phyloP scores from a whole-genome alignment of 2,797 vertebrate genomes.

The Poeciliopsis turneri region DNA sequence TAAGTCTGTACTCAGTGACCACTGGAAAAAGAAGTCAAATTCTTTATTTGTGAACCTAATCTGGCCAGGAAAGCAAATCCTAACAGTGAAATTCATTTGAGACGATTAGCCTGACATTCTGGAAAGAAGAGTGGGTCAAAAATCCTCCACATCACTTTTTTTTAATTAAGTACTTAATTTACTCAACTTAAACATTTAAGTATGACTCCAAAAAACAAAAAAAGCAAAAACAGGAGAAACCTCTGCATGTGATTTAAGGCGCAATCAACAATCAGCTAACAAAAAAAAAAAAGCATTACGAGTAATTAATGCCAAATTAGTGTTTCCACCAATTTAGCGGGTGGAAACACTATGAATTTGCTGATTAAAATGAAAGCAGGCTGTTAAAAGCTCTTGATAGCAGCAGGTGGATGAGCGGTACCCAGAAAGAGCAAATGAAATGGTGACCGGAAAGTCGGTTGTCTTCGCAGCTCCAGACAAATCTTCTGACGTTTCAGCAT shows the following conservation, averaged over 20 bases:
- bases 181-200: background rate
- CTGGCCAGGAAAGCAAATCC: background rate
- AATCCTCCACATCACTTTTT: background rate
- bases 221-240: background rate
- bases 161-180: background rate
- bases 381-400: background rate
- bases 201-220: background rate
- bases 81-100: background rate
- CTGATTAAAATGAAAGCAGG: background rate
- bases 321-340: background rate
- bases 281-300: background rate
- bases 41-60: background rate
- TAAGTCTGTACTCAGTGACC: background rate
- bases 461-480: background rate
- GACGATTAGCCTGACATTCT: background rate
- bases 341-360: background rate
- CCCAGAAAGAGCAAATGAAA: background rate
- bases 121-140: background rate
- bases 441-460: background rate
- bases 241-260: background rate
- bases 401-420: background rate
- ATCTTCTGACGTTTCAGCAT: background rate
- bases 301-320: background rate
- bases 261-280: background rate
- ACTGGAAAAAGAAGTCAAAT: background rate